phyloP scores from a whole-genome alignment of 2,797 vertebrate species.

The Pseudopleuronectes americanus region DNA sequence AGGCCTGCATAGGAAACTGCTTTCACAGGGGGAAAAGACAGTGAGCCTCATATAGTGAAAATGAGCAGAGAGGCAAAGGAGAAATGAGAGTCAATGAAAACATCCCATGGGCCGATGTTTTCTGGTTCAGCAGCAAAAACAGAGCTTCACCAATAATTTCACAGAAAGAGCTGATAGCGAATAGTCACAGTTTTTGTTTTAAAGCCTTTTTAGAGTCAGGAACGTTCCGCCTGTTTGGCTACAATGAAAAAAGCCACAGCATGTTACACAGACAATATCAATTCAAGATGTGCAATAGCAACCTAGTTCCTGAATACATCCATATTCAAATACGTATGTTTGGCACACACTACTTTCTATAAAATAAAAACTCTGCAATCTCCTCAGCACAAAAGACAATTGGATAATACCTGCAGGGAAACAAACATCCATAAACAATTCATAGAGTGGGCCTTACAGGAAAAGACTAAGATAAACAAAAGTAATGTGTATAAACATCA shows the following conservation, averaged over 20 bases:
- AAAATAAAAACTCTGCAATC: not conserved
- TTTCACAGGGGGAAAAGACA: conserved; percentile 66
- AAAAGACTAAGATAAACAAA: conserved; percentile 32
- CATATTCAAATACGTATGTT: not conserved
- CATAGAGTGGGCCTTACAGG: conserved; percentile 10
- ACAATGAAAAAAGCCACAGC: no score
- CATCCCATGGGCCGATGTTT: conserved; percentile 52
- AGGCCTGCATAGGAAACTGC: conserved; percentile 57
- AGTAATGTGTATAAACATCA: conserved; percentile 4
- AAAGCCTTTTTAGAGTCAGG: not conserved
- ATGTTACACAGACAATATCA: no score
- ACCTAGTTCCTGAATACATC: no score
- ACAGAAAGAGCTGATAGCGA: conserved; percentile 30
- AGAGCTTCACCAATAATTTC: conserved; percentile 45
- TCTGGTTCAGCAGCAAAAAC: conserved; percentile 54
- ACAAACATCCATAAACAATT: conserved; percentile 39
- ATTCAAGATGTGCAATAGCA: not conserved
- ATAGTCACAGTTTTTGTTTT: not conserved
- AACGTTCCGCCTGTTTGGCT: not conserved
- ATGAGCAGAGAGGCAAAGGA: conserved; percentile 51
- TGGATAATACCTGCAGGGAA: conserved; percentile 16
- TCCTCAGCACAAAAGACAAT: conserved; percentile 17
- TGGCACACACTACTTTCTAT: not conserved
- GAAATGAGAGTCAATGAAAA: conserved; percentile 69
- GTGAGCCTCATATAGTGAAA: conserved; percentile 61